Base-by-base conservation (phyloP, 2,797 vertebrate species). In the Gadopsis bispinosus region DNA sequence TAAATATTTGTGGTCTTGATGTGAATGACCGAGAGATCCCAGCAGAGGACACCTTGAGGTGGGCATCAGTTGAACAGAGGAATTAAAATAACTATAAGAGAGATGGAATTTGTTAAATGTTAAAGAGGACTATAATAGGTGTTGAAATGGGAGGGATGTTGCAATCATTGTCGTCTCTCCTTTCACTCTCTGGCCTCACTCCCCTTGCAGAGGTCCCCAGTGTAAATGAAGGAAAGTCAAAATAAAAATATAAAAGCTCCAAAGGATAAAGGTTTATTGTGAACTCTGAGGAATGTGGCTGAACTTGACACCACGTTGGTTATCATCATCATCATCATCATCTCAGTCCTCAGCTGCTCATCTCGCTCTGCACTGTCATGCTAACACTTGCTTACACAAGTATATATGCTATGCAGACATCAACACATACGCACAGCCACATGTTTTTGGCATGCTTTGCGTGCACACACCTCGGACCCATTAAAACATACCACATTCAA, bases 1-100 rank as follows among this genome's bases (percentile, higher is more conserved):
- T 90, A 92, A 92, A 94, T 90, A 93, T 91, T 91, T 92, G 87
- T 75, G 81, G 45, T 50, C 53, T 79, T 0, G 56, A 69, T 77
- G 86, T 77, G 86, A 90, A 83, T 39, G 71, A 63, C 83, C 50
- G 64, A 79, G 61, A 56, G 85, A 88, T 78, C 89, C 67, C 35
- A 14, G 26, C 50, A 69, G 74, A 61, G 19, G 58, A 84, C 79
- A 45, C 75, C 83, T 70, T 13, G 31, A 85, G 76, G 76, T 68
- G 75, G 75, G 80, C 63, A 66, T 90, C 83, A 92, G 89, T 85
- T 63, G 7, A 72, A 68, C 48, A 31, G 60, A 73, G 19, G 65
- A 75, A 64, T 83, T 71, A 47, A 80, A 85, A 87, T 47, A 83
- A 83, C 82, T 60, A 53, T n/a, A 59, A 41, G 45, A 37, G 77